These are phyloP conservation scores for Stegana nigrithorax DNA, from an alignment of 2,888 invertebrate species.

Conservation along the genomic window DNA sequence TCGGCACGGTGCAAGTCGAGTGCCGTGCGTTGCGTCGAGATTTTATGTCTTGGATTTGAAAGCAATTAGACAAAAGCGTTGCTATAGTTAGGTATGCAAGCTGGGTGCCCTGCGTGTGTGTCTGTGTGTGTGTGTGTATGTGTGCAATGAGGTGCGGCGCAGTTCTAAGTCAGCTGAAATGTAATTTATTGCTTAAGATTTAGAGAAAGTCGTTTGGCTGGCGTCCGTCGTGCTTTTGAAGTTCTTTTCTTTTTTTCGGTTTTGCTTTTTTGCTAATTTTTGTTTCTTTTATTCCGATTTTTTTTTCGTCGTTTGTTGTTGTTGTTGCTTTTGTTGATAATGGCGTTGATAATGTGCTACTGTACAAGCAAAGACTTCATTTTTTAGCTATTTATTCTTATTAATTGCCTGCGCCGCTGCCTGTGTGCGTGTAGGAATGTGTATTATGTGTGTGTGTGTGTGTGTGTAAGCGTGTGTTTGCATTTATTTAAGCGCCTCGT, in stretches of 20 bases:
- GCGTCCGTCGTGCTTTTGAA: not conserved
- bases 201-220: not conserved
- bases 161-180: not conserved
- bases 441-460: not conserved
- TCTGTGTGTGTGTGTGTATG: too few species aligned
- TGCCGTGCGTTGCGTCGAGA: slow-evolving; percentile 25
- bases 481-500: not conserved
- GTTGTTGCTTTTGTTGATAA: not conserved
- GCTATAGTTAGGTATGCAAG: not conserved
- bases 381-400: slow-evolving; percentile 9
- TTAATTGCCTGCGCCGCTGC: not conserved
- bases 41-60: slow-evolving; percentile 41
- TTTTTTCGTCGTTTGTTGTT: not conserved
- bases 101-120: too few species aligned
- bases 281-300: too few species aligned
- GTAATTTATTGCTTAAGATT: slow-evolving; percentile 11
- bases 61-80: slow-evolving; percentile 46
- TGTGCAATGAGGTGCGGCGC: too few species aligned
- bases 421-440: too few species aligned
- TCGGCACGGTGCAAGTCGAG: too few species aligned
- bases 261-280: too few species aligned
- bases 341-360: not conserved
- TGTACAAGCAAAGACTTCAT: not conserved
- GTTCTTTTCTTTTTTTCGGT: too few species aligned
- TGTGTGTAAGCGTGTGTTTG: not conserved